Conservation (phyloP, 2,113 vertebrate genomes). For the Struthio camelus region DNA sequence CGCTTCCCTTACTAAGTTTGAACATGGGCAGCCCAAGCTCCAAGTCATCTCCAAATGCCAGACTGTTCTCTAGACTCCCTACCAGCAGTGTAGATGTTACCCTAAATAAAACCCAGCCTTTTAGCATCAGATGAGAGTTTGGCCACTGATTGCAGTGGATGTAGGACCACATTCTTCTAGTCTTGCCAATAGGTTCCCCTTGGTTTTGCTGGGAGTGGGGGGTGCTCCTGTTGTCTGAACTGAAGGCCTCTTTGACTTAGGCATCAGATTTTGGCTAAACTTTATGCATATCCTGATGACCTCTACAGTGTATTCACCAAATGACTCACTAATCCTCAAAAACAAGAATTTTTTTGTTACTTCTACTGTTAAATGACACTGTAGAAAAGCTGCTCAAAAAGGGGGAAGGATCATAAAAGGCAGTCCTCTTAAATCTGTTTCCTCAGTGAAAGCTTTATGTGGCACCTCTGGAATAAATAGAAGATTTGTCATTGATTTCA, state of each 20-base stretch:
- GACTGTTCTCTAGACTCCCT: background rate
- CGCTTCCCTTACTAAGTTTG: too few relatives aligned
- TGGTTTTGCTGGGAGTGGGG: background rate
- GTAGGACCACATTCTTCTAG: background rate
- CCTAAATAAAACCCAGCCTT: background rate
- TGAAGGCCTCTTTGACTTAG: rapidly evolving
- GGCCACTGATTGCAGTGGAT: background rate
- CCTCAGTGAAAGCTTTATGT: background rate
- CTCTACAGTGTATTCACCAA: background rate
- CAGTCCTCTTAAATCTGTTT: background rate
- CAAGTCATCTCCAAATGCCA: too few relatives aligned
- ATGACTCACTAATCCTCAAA: background rate
- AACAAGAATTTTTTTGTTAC: background rate
- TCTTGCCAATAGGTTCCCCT: background rate
- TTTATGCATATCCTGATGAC: rapidly evolving
- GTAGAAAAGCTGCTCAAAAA: background rate
- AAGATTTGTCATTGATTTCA: constrained; percentile 28
- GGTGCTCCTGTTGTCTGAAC: rapidly evolving
- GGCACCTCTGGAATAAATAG: background rate
- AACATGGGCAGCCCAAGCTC: too few relatives aligned
- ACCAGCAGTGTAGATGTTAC: background rate
- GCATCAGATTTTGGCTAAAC: background rate
- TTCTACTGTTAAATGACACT: background rate
- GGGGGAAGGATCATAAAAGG: background rate
- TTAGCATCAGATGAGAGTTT: background rate